phyloP scores from a whole-genome alignment of 2,797 vertebrate genomes.

The Knipowitschia caucasica region DNA sequence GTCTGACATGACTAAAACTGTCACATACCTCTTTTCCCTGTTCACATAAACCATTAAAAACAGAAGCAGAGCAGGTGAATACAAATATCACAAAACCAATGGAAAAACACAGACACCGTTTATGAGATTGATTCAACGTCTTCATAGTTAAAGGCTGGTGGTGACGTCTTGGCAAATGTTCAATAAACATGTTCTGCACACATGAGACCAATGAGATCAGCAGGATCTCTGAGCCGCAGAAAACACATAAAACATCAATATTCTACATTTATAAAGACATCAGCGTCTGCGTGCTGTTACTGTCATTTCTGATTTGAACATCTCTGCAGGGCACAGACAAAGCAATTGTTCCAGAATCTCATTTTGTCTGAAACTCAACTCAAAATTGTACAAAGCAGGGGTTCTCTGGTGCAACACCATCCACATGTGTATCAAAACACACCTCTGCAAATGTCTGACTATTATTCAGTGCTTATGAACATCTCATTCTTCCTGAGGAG shows the following conservation, averaged over 20 bases:
- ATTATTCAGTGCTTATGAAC: not conserved
- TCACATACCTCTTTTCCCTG: conserved; percentile 99
- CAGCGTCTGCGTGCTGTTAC: conserved; percentile 1
- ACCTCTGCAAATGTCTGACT: not conserved
- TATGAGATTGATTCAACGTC: not conserved
- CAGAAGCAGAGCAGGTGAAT: conserved; percentile 86
- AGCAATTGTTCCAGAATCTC: not conserved
- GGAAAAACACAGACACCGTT: not conserved
- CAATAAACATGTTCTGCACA: not conserved
- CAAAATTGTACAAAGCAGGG: conserved; percentile 1
- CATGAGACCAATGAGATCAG: not conserved
- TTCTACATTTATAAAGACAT: conserved; percentile 6
- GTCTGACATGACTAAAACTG: conserved; percentile 53
- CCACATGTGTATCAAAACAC: conserved; percentile 6
- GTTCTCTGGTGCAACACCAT: not conserved
- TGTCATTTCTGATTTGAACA: conserved; percentile 16
- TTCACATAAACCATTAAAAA: conserved; percentile 79
- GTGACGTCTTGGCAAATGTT: not conserved
- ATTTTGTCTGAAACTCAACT: not conserved
- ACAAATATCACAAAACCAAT: too few relatives aligned
- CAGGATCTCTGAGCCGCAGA: conserved; percentile 5
- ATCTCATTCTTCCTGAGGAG: not conserved
- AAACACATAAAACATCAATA: not conserved
- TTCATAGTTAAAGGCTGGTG: not conserved
- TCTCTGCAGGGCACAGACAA: conserved; percentile 14